phyloP scores from a whole-genome alignment of 2,113 vertebrate genomes.

The Mesoclemmys tuberculata region DNA sequence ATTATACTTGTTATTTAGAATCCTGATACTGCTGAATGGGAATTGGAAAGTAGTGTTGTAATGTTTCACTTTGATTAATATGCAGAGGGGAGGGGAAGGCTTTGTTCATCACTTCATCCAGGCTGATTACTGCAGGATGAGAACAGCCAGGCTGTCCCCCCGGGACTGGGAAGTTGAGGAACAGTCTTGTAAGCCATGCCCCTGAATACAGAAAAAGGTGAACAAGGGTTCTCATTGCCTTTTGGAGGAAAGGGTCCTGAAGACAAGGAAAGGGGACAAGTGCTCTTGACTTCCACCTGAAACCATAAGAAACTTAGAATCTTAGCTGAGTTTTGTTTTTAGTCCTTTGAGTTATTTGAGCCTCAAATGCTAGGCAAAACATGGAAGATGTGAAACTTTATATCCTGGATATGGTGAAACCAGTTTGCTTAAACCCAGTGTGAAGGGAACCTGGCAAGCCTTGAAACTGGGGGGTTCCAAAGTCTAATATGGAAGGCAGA shows the following conservation, averaged over 20 bases:
- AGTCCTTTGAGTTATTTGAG: neutral
- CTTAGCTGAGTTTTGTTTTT: neutral
- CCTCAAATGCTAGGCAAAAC: neutral
- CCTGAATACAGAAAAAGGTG: neutral
- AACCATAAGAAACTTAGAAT: neutral
- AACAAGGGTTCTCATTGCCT: neutral
- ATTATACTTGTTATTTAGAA: neutral
- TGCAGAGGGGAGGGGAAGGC: neutral
- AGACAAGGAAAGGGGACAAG: neutral
- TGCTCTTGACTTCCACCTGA: neutral
- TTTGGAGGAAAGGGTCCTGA: neutral
- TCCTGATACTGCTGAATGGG: neutral
- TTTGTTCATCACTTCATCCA: neutral
- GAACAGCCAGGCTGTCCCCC: accelerated
- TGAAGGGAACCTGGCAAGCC: neutral
- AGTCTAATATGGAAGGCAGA: neutral
- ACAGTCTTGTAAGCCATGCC: neutral
- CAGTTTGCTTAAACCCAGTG: neutral
- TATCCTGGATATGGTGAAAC: neutral
- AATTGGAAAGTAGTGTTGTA: neutral
- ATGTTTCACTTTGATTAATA: neutral
- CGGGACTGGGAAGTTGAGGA: neutral
- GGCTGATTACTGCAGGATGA: neutral
- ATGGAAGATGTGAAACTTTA: neutral
- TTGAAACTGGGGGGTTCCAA: neutral